Conservation (phyloP, 2,797 vertebrate genomes). For the Hypotaenidia okinawae region DNA sequence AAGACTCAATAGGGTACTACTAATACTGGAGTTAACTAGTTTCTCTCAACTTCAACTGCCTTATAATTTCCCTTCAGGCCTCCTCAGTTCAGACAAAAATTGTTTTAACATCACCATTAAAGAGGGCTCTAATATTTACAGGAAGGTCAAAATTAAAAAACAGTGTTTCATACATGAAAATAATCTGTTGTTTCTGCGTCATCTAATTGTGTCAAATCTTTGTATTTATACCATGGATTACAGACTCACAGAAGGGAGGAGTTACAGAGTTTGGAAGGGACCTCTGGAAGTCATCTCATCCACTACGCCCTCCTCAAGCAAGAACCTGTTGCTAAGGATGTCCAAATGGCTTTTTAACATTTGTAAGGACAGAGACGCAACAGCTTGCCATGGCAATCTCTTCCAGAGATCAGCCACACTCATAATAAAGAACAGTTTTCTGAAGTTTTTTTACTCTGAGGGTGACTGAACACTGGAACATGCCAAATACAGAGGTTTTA, state of each 20-base stretch:
- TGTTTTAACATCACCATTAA: not conserved
- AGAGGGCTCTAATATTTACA: not conserved
- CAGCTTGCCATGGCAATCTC: not conserved
- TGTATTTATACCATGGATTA: not conserved
- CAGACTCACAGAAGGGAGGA: not conserved
- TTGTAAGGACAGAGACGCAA: not conserved
- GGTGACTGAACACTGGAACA: not conserved
- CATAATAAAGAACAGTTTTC: not conserved
- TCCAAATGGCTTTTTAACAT: not conserved
- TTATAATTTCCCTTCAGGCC: not conserved
- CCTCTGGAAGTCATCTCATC: not conserved
- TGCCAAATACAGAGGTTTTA: not conserved
- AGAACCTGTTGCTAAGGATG: not conserved
- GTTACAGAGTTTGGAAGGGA: not conserved
- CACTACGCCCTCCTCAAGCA: not conserved
- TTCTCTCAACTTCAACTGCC: fast-evolving
- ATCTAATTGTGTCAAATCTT: not conserved
- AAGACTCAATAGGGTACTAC: not conserved
- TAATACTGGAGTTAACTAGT: not conserved
- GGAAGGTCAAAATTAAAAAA: not conserved
- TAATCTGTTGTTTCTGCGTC: not conserved
- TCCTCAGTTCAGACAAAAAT: not conserved
- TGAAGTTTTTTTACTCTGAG: not conserved
- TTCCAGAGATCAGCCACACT: fast-evolving
- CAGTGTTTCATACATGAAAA: not conserved